Base-by-base conservation (phyloP, 2,113 vertebrate genomes). In the Eolophus roseicapilla region DNA sequence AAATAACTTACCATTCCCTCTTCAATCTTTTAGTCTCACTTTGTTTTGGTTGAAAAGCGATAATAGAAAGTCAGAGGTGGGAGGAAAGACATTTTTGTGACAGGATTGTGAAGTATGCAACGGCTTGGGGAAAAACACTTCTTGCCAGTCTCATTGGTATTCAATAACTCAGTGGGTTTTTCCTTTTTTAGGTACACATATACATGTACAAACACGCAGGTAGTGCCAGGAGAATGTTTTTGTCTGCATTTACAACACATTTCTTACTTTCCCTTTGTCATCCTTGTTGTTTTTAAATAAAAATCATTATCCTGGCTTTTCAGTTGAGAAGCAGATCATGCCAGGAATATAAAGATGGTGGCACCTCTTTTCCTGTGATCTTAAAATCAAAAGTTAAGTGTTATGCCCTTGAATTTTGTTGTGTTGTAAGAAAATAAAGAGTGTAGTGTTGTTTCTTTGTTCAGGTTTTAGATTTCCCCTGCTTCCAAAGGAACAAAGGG, bases 41-140 rank as follows among this genome's bases (percentile, higher is more conserved):
- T 92, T 91, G 57, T 84, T 97, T 96, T 95, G 83, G 80, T 92
- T 95, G 57, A 93, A 95, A 93, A 89, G 57, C 84, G 91, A 84
- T 86, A 95, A 95, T n/a, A 89, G 57, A 91, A 86, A 92, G 65
- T 78, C 77, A 86, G 60, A 92, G 47, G 86, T 89, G 74, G 77
- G 65, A 91, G 77, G 65, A 95, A 90, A 93, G 62, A 84, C 33
- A 29, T 78, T 95, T 96, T 87, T 0, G 0, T 87, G 91, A 91
- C 81, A 82, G 50, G 53, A 86, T 46, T 92, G 52, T 53, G 60
- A 55, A 91, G 86, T 95, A 92, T 71, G 57, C 46, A 95, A 73
- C 0, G 1, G 46, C 35, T 92, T 29, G 29, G 43, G 50, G 44
- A 84, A 82, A 95, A 95, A n/a, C 16, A 41, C 14, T 91, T 89